Evolutionary conservation across 1,140 invertebrate species (phyloP), one percentile per base, ranked within the genome.

Genomic region (Drosophila ananassae): DNA sequence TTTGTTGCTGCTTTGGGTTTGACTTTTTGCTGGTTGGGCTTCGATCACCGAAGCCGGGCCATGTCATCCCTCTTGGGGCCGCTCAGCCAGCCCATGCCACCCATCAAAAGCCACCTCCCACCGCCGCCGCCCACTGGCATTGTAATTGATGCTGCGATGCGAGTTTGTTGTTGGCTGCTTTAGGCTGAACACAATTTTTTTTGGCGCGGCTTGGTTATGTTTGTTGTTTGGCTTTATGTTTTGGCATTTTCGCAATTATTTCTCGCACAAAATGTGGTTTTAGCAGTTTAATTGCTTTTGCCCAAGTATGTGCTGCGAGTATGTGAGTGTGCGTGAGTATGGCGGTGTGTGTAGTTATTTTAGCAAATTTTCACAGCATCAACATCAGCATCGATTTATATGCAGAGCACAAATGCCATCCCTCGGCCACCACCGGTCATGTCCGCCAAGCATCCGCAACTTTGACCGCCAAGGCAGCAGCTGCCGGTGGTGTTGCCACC

Each of bases 221-320:
- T 83, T 89, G 83, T 89, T 89, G 77, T 89, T 89, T 66, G 83
- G 79, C 84, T 82, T 89, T 89, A 89, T 89, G 83, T 89, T 89
- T 89, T 89, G 83, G 83, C 83, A 89, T 89, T 89, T 87, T 89
- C 78, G 83, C 84, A 89, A 89, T 89, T 89, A 89, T 89, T 89
- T 89, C 79, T 89, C 83, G 83, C 83, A 89, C 83, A 89, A 89
- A 89, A 89, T 89, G 83, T 89, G 83, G 83, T 89, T 89, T 89
- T 89, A 89, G 83, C 83, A 89, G 83, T 89, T 89, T 89, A 89
- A 89, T 89, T 89, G 84, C 83, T 89, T 89, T 89, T 89, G 83
- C 51, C 83, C 81, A 71, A 71, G 67, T 71, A 69, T 69, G 67
- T 71, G 67, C 48, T 64, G 64, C 34, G 25, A 28, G 25, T 28